Base-by-base conservation (phyloP, 2,888 invertebrate species). In the Ophion slaviceki region DNA sequence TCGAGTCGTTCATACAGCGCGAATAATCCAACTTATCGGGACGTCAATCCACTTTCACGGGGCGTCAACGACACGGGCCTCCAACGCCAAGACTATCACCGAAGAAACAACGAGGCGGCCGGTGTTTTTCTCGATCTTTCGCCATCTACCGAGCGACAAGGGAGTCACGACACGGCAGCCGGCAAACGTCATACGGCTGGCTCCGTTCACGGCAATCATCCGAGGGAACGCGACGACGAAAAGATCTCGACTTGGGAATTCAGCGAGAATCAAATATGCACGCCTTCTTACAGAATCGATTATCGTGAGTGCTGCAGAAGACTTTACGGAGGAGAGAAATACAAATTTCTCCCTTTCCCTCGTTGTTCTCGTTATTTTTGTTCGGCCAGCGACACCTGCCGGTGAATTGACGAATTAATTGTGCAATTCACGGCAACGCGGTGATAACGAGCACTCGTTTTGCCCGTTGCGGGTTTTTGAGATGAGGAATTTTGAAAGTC, bases 181-280 rank as follows among this genome's bases (percentile, higher is more conserved):
- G 89, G 89, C 32, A 80, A 80, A 83, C 79, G 78, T 66, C 64
- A 53, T 17, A 14, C 82, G 64, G 36, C 77, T 70, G 32, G 47
- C 45, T 68, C 78, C 68, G 62, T 82, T 53, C 53, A 14, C 45
- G 70, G 85, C 59, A 70, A 79, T 17, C 72, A 82, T 24, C 47
- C 57, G 71, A 76, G 80, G 28, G 86, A 86, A 61, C 89, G 88
- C 40, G 91, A 91, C 17, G 92, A 93, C 11, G 91, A 92, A 11
- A 88, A 87, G 45, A 89, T 74, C 81, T 89, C 53, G 53, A 53
- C 61, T 89, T 92, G 92, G 92, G 91, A 59, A 90, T 90, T 72
- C 74, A 88, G 47, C 89, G 90, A 47, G 91, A 90, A 83, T 75
- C 64, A 86, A 89, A 76, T 83, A 70, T 85, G 87, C 82, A 80